A percentile compares a stretch with the other conserved stretches of the same genome.
These are phyloP conservation scores for Gila orcuttii DNA, from an alignment of 2,113 vertebrate genomes.

Conservation along the genomic window DNA sequence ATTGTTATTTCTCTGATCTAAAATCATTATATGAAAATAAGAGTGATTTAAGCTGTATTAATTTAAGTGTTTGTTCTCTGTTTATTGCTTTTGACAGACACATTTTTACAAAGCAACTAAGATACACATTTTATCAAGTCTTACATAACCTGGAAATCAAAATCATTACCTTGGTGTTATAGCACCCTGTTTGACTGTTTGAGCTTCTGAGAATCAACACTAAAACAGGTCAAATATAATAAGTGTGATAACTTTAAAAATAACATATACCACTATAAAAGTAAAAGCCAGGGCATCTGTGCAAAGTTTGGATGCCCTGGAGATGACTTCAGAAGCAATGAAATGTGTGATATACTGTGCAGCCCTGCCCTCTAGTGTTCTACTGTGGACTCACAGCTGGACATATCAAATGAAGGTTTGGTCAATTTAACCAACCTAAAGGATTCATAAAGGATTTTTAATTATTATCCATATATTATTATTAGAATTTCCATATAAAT, in stretches of 20 bases:
- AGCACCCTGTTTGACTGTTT: not conserved
- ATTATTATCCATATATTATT: not conserved
- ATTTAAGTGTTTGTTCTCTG: not conserved
- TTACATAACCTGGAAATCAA: not conserved
- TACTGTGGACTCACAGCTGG: not conserved
- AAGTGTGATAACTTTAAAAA: not conserved
- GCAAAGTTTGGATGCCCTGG: not conserved
- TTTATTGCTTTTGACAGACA: not conserved
- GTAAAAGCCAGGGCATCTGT: not conserved
- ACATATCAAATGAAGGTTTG: not conserved
- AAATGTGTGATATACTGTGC: conserved; percentile 48
- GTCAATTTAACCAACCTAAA: not conserved
- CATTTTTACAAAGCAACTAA: not conserved
- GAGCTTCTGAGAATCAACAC: not conserved
- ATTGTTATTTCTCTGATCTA: not conserved
- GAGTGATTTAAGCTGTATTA: not conserved
- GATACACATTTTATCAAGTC: not conserved
- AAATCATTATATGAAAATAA: not conserved
- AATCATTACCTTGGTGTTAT: not conserved
- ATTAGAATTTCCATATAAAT: not conserved
- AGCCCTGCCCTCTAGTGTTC: conserved; percentile 78
- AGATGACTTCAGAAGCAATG: not conserved
- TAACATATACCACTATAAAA: not conserved
- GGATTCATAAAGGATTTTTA: not conserved
- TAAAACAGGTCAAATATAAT: not conserved